Evolutionary conservation across 2,113 vertebrate species (phyloP).

Genomic region (Dolichotis patagonum): DNA sequence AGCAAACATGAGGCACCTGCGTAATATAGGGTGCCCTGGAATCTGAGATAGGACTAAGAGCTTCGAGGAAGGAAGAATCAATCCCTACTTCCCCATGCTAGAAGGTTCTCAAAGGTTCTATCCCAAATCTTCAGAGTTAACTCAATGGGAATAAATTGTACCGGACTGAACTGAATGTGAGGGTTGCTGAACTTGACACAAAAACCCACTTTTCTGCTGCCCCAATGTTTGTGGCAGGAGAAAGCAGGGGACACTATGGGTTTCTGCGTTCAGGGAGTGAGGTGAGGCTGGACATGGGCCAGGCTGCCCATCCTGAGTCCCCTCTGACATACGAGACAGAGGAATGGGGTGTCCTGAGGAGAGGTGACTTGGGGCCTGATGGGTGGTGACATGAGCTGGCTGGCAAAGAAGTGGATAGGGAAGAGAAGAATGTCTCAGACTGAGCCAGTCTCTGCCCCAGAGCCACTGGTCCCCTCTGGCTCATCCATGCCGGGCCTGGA

Average conservation of each 20-base stretch:
- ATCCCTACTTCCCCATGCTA: accelerated
- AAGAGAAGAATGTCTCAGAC: neutral
- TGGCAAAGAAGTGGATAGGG: neutral
- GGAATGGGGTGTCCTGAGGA: neutral
- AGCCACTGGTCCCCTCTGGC: neutral
- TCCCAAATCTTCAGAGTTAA: neutral
- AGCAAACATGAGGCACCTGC: neutral
- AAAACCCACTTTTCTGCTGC: neutral
- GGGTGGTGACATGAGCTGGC: neutral
- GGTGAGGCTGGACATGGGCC: neutral
- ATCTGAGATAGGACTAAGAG: neutral
- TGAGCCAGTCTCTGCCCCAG: neutral
- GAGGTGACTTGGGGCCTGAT: neutral
- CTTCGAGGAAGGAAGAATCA: neutral
- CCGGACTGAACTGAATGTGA: neutral
- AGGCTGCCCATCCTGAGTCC: accelerated
- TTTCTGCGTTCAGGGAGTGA: neutral
- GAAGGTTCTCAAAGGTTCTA: neutral
- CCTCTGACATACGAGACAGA: neutral
- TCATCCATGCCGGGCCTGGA: neutral
- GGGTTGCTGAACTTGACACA: neutral
- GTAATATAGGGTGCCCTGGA: neutral
- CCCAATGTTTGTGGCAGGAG: neutral
- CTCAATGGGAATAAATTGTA: neutral
- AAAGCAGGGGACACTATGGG: neutral